These are phyloP conservation scores for Seira musarum DNA, from an alignment of 2,888 invertebrate genomes.

Conservation along the genomic window DNA sequence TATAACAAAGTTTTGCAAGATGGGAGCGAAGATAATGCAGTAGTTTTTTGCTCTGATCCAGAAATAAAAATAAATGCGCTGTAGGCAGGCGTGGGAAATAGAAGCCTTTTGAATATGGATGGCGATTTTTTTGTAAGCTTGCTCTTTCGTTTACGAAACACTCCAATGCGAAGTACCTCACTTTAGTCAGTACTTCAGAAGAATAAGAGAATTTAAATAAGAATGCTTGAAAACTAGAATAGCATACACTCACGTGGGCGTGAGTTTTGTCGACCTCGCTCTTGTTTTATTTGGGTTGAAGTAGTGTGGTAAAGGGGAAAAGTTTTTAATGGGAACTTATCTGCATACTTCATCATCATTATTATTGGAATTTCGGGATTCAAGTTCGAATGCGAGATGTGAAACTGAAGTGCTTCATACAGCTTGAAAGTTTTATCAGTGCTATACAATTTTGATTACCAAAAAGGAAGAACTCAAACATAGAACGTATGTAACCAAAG, in stretches of 20 bases:
- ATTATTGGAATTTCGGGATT: neutral
- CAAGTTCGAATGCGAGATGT: neutral
- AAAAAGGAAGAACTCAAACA: too few relatives aligned
- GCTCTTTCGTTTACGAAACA: neutral
- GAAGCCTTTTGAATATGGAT: neutral
- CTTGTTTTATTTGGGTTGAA: neutral
- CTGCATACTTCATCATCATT: neutral
- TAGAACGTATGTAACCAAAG: too few relatives aligned
- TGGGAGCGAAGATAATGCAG: neutral
- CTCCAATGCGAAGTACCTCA: neutral
- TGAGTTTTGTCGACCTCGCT: neutral
- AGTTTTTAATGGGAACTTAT: neutral
- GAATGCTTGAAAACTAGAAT: neutral
- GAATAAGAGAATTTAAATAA: too few relatives aligned
- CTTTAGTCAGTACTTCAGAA: too few relatives aligned
- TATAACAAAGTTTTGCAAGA: conserved; percentile 16
- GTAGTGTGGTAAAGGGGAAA: neutral
- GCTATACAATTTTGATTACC: too few relatives aligned
- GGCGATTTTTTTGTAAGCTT: too few relatives aligned
- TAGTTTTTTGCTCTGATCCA: neutral
- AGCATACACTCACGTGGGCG: neutral
- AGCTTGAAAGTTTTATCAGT: too few relatives aligned
- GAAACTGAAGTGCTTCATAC: neutral
- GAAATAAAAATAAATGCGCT: neutral
- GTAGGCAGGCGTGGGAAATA: neutral